Percentiles rank a stretch among this genome's conserved stretches.
These are phyloP conservation scores for Acrobasis suavella DNA, from an alignment of 2,888 invertebrate species.

Conservation along the genomic window DNA sequence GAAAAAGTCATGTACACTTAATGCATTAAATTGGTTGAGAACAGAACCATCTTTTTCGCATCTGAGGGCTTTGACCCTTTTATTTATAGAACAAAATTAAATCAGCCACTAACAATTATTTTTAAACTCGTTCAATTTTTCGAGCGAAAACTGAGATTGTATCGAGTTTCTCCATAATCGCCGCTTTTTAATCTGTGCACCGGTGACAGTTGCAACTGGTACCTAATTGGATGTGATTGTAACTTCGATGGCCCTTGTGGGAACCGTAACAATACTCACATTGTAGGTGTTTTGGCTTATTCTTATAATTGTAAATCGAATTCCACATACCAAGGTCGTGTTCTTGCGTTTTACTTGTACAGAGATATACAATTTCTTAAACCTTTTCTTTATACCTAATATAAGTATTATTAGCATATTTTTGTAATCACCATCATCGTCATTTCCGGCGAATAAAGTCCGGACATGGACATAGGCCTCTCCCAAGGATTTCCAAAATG, in stretches of 20 bases:
- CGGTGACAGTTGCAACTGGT: slow-evolving; percentile 21
- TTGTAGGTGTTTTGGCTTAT: background rate
- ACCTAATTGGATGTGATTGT: slow-evolving; percentile 22
- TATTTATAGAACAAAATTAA: background rate
- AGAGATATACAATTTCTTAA: too few species aligned
- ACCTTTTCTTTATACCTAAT: too few species aligned
- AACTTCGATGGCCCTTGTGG: slow-evolving; percentile 8
- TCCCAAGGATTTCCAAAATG: too few species aligned
- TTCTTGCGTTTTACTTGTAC: too few species aligned
- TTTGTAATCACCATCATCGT: too few species aligned
- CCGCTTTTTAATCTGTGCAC: slow-evolving; percentile 21
- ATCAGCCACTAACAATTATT: background rate
- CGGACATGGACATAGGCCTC: too few species aligned
- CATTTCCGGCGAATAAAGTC: too few species aligned
- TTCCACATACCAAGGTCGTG: too few species aligned
- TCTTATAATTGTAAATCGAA: background rate
- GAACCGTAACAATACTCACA: background rate
- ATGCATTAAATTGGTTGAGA: too few species aligned
- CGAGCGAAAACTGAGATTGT: slow-evolving; percentile 1
- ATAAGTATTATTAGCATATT: too few species aligned
- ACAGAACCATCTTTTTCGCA: too few species aligned
- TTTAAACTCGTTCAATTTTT: slow-evolving; percentile 12
- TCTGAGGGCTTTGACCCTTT: background rate
- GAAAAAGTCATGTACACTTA: too few species aligned
- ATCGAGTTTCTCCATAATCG: slow-evolving; percentile 22